A percentile compares a stretch with the other conserved stretches of the same genome.
Conservation (phyloP, 2,113 vertebrate species). For the Nyctibius bracteatus region DNA sequence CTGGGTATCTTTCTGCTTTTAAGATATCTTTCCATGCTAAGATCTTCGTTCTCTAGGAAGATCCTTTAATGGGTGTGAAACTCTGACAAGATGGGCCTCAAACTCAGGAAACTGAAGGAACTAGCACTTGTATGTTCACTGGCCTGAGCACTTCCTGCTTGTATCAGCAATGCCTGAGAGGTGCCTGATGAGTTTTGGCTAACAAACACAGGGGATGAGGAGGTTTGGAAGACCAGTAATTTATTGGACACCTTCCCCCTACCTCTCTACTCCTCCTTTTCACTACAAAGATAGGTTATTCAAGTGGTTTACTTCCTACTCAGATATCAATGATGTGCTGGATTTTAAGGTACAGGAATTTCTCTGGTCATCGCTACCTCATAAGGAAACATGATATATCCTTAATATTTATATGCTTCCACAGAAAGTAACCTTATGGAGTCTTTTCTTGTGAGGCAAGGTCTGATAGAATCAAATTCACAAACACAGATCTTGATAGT, state of each 20-base stretch:
- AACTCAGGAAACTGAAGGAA: background rate
- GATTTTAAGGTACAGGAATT: background rate
- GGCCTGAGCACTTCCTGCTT: background rate
- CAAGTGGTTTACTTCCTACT: background rate
- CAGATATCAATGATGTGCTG: background rate
- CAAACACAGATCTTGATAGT: background rate
- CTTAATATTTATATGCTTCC: background rate
- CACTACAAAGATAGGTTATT: background rate
- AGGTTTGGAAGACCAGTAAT: background rate
- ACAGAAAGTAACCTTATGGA: background rate
- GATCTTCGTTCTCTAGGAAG: background rate
- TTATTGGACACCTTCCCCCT: background rate
- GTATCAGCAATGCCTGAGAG: rapidly evolving
- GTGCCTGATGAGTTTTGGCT: background rate
- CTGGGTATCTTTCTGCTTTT: background rate
- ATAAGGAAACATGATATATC: background rate
- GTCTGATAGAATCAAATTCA: background rate
- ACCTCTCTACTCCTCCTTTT: background rate
- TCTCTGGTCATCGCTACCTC: background rate
- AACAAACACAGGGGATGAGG: background rate
- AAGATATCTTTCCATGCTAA: background rate
- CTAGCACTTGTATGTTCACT: rapidly evolving
- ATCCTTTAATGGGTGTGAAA: background rate
- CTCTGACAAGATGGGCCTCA: background rate
- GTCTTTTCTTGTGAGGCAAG: background rate